These are phyloP conservation scores for Pecten maximus DNA, from an alignment of 2,888 invertebrate species.

Conservation along the genomic window DNA sequence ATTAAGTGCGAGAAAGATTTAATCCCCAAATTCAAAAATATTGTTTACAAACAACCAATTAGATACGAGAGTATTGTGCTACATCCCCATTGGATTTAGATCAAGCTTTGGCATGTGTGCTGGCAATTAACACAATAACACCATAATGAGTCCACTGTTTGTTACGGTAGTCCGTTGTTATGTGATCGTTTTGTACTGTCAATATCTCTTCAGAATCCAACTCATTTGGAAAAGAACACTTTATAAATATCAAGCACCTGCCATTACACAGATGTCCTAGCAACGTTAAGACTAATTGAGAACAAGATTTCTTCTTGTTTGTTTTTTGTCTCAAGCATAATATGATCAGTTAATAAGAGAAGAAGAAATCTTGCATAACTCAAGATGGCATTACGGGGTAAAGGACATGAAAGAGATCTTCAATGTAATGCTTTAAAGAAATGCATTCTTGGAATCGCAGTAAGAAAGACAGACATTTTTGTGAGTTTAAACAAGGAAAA, in stretches of 20 bases:
- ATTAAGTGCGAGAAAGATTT: neutral
- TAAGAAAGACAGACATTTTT: neutral
- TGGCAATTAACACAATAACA: neutral
- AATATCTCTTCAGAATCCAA: neutral
- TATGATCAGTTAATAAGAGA: neutral
- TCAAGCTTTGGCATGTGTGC: neutral
- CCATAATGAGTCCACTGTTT: neutral
- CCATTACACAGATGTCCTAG: neutral
- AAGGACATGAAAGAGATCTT: neutral
- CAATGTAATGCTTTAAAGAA: neutral
- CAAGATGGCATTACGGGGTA: neutral
- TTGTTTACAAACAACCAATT: neutral
- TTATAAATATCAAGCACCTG: slow-evolving; percentile 13
- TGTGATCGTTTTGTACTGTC: neutral
- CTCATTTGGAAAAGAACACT: neutral
- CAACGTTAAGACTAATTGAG: neutral
- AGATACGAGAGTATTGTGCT: neutral
- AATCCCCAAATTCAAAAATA: neutral
- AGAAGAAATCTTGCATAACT: neutral
- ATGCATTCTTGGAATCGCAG: neutral
- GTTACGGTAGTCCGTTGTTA: neutral
- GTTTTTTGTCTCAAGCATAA: neutral
- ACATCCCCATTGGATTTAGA: neutral
- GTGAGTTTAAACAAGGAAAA: neutral
- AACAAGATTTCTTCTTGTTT: neutral